Evolutionary conservation across 1,140 invertebrate genomes (phyloP), one percentile per base, ranked within the genome.

Genomic region (Hestina assimilis): DNA sequence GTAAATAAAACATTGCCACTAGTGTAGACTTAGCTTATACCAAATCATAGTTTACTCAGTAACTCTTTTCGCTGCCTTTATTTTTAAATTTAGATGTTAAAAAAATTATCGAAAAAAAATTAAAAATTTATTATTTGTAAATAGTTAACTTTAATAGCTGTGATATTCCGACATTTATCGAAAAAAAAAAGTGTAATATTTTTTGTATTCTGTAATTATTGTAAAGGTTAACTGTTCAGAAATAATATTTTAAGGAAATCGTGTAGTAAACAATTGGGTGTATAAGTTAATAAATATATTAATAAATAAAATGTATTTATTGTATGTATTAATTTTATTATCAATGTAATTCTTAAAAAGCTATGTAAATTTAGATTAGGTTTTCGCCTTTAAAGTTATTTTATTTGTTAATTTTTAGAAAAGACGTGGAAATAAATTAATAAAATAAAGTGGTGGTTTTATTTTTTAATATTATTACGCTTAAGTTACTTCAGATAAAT

Each of bases 1-100:
- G 59, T 74, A 72, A 63, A 74, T 77, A 79, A 58, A 47, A 51
- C 48, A 63, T 65, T 86, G 80, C 80, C 83, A 85, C 71, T 85
- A 87, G 79, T 61, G 72, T 74, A 75, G 59, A 59, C 65, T 87
- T 84, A 82, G 80, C 78, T 83, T 84, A 83, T 79, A 84, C 83
- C 81, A 87, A 87, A 87, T 83, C 81, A 66, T 80, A 77, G 70
- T 68, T 75, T 52, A 58, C 69, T 66, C 64, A 66, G 63, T 61
- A 64, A 41, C 53, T 55, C 43, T 56, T 62, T 69, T 20, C 12
- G 56, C 56, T 59, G 56, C 56, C 48, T 20, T 58, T 58, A 58
- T 12, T 40, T 52, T 46, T 59, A 52, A 45, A 8, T 29, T 12
- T 33, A 58, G 21, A 33, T 26, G 11, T 7, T 31, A 31, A 42